These are phyloP conservation scores for Caenorhabditis sp. DNA, from an alignment of 2,888 invertebrate species.

Conservation along the genomic window DNA sequence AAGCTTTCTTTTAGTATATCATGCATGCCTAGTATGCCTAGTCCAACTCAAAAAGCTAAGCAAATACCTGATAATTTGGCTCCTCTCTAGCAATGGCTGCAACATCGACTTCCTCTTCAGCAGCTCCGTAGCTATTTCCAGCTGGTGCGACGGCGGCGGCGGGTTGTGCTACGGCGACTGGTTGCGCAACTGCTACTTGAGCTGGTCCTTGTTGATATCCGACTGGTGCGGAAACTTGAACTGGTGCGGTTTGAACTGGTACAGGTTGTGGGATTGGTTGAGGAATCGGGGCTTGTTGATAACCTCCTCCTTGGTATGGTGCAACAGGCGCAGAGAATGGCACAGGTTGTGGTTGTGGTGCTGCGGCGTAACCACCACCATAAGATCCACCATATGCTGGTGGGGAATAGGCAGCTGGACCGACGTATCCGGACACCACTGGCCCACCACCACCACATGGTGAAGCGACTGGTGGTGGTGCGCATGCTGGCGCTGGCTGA, in stretches of 20 bases:
- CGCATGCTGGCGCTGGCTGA: slow-evolving; percentile 33
- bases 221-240: slow-evolving; percentile 7
- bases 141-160: not conserved
- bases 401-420: slow-evolving; percentile 13
- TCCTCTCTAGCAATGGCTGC: slow-evolving; percentile 32
- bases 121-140: not conserved
- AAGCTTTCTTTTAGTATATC: slow-evolving; percentile 14
- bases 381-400: not conserved
- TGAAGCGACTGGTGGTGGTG: slow-evolving; percentile 32
- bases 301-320: slow-evolving; percentile 10
- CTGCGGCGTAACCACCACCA: slow-evolving; percentile 1
- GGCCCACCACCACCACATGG: slow-evolving; percentile 34
- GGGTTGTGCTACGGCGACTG: slow-evolving; percentile 7
- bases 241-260: slow-evolving; percentile 10
- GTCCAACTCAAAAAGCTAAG: slow-evolving; percentile 16
- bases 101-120: slow-evolving; percentile 35
- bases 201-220: slow-evolving; percentile 16
- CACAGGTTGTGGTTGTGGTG: slow-evolving; percentile 11
- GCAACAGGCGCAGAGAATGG: slow-evolving; percentile 6
- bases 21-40: not conserved
- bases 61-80: slow-evolving; percentile 42
- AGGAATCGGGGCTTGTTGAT: slow-evolving; percentile 12
- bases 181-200: too few relatives aligned
- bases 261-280: slow-evolving; percentile 7
- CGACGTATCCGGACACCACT: slow-evolving; percentile 36